A percentile compares a stretch with the other conserved stretches of the same genome.
These are phyloP conservation scores for Ochotona curzoniae DNA, from an alignment of 2,113 vertebrate genomes.

Conservation along the genomic window DNA sequence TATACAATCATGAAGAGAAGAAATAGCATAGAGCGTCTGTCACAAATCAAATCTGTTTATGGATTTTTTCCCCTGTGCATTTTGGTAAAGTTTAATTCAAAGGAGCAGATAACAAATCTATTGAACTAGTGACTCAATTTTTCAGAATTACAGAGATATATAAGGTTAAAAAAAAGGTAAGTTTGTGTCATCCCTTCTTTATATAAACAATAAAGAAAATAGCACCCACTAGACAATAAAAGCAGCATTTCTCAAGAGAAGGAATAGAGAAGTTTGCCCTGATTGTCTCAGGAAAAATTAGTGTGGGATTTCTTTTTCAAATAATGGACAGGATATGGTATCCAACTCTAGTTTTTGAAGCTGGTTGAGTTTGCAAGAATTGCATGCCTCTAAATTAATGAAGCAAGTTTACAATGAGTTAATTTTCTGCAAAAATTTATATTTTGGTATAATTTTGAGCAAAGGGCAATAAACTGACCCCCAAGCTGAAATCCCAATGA, in stretches of 20 bases:
- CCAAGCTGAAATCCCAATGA: not conserved
- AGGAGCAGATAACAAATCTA: not conserved
- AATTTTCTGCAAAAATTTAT: not conserved
- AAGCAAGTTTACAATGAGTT: not conserved
- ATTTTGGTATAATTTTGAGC: not conserved
- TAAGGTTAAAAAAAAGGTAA: not conserved
- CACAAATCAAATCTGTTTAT: not conserved
- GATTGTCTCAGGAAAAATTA: not conserved
- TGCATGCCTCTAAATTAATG: not conserved
- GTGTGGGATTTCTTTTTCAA: not conserved
- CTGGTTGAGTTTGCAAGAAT: not conserved
- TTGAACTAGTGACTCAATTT: not conserved
- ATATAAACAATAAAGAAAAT: not conserved
- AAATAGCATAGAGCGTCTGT: not conserved
- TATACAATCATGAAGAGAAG: not conserved
- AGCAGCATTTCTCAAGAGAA: not conserved
- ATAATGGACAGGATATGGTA: not conserved
- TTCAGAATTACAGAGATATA: not conserved
- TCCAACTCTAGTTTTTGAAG: not conserved
- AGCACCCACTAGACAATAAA: not conserved
- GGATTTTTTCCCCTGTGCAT: not conserved
- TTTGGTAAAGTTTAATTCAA: not conserved
- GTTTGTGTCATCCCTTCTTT: not conserved
- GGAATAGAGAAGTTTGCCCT: not conserved
- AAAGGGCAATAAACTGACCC: not conserved